Evolutionary conservation across 1,140 invertebrate species (phyloP).

Genomic region (Forficula auricularia): DNA sequence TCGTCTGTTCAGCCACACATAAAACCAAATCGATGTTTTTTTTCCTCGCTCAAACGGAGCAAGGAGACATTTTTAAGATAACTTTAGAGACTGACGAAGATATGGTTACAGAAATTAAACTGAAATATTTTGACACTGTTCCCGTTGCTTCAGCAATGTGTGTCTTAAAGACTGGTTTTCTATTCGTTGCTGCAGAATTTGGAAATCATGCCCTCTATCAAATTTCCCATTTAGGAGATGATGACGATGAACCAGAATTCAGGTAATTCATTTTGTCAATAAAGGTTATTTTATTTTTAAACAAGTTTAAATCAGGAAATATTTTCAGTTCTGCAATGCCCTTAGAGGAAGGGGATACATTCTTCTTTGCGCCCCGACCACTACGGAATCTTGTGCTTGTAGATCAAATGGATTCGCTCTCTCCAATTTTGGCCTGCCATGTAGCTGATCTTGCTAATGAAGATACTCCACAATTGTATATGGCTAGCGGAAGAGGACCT

Average conservation of each 20-base stretch:
- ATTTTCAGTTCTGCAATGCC: constrained; percentile 80
- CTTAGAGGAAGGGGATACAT: constrained; percentile 95
- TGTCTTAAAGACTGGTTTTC: constrained; percentile 94
- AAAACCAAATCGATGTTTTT: constrained; percentile 99
- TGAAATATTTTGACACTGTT: constrained; percentile 99
- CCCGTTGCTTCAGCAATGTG: constrained; percentile 91
- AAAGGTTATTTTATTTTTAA: no score
- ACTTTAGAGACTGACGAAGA: constrained; percentile 96
- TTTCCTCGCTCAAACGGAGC: constrained; percentile 86
- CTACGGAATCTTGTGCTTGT: constrained; percentile 92
- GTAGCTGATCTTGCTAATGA: constrained; percentile 73
- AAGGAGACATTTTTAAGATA: constrained; percentile 96
- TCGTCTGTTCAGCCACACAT: constrained; percentile 97
- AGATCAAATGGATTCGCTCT: constrained; percentile 94
- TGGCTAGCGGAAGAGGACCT: constrained; percentile 86
- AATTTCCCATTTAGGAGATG: constrained; percentile 96
- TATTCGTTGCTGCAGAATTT: constrained; percentile 98
- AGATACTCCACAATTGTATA: constrained; percentile 95
- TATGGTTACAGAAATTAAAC: constrained; percentile 94
- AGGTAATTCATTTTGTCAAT: no score
- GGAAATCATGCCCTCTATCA: constrained; percentile 98
- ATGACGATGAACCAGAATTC: constrained; percentile 98
- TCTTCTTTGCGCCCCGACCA: constrained; percentile 91
- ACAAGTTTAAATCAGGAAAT: constrained; percentile 22
- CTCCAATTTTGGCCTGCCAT: constrained; percentile 77